phyloP scores from a whole-genome alignment of 1,140 invertebrate genomes.

The Arctopsyche grandis region DNA sequence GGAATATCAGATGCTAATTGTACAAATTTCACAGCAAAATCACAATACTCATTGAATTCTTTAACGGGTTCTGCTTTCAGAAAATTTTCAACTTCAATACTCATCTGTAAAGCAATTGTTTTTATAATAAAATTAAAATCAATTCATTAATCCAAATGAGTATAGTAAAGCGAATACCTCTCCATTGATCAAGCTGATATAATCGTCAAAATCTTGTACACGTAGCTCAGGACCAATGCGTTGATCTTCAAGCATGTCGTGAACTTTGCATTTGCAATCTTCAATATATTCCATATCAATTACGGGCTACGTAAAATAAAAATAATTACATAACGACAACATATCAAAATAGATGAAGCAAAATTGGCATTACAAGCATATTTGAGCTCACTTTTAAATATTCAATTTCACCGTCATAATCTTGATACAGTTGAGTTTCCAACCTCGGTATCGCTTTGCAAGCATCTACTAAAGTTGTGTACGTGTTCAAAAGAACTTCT shows the following conservation, averaged over 20 bases:
- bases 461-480: slow-evolving; percentile 78
- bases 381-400: slow-evolving; percentile 64
- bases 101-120: slow-evolving; percentile 58
- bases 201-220: slow-evolving; percentile 83
- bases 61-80: slow-evolving; percentile 71
- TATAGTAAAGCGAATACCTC: slow-evolving; percentile 62
- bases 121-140: slow-evolving; percentile 9
- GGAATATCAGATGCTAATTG: slow-evolving; percentile 73
- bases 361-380: neutral
- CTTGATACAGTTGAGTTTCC: slow-evolving; percentile 76
- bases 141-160: neutral
- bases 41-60: slow-evolving; percentile 74
- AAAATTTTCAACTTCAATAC: slow-evolving; percentile 73
- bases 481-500: slow-evolving; percentile 75
- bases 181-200: slow-evolving; percentile 81
- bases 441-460: slow-evolving; percentile 77
- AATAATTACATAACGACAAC: too few relatives aligned
- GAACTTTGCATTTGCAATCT: slow-evolving; percentile 68
- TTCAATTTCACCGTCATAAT: slow-evolving; percentile 63
- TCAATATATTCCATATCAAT: slow-evolving; percentile 74
- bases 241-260: slow-evolving; percentile 74
- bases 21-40: slow-evolving; percentile 74
- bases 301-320: slow-evolving; percentile 67
- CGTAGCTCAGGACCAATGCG: slow-evolving; percentile 75
- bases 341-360: slow-evolving; percentile 14